Evolutionary conservation across 2,888 invertebrate genomes (phyloP), one percentile per base, ranked within the genome.

Genomic region (Sinohyriopsis cumingii): DNA sequence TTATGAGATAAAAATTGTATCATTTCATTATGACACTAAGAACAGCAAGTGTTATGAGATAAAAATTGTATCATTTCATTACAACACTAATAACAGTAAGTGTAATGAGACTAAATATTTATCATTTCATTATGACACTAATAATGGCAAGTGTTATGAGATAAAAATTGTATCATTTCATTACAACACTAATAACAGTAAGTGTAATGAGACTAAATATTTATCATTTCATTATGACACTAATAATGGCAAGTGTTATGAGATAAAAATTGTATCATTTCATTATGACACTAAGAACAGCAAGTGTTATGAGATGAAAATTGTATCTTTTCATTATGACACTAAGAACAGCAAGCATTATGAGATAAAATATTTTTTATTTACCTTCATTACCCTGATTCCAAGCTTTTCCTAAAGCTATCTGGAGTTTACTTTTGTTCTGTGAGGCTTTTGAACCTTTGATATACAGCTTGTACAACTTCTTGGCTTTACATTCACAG

Each of bases 401-500:
- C 82, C 82, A 82, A 0, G 79, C 71, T 19, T 71, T n/a, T 20
- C 22, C 66, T 22, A 82, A 59, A 24, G 78, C 70, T 12, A 22
- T 53, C 22, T 57, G 33, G 9, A 78, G 55, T 7, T 63, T 63
- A 33, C 59, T 65, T 18, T 60, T 65, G 24, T 78, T 67, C 53
- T 75, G 70, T 3, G 71, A 64, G 6, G 67, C 54, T 63, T 59
- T 67, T 18, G 73, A 65, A 45, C 78, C 78, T 22, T 57, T 67
- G 5, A 81, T 56, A 63, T 78, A 81, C 6, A 73, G 61, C 65
- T 77, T 81, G n/a, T 76, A 59, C 5, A 68, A 60, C 63, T 75
- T 77, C 20, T 67, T 71, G 3, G 69, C 67, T 18, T 45, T 65
- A 59, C 79, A 76, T 19, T 65, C 66, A 64, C 72, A 71, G 22